Percentiles rank a stretch among this genome's conserved stretches.
phyloP scores from a whole-genome alignment of 2,113 vertebrate genomes.

The Phalacrocorax pelagicus region DNA sequence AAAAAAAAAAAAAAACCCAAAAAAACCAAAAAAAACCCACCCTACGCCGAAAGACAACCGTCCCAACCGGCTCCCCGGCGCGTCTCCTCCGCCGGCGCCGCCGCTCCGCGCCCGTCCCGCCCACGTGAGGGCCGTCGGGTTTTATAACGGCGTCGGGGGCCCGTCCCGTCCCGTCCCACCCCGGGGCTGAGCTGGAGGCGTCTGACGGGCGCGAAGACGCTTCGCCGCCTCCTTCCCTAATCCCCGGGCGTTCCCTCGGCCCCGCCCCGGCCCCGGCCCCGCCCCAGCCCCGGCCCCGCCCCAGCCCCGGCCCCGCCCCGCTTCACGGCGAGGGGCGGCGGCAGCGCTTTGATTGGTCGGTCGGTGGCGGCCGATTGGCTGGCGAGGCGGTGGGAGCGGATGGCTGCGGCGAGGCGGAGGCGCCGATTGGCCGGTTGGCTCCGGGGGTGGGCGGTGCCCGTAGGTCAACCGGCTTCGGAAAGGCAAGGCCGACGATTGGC shows the following conservation, averaged over 20 bases:
- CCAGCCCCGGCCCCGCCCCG: neutral
- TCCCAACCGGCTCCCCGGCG: neutral
- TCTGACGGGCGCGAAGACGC: neutral
- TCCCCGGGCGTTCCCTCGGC: neutral
- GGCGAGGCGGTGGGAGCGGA: neutral
- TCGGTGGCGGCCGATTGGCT: neutral
- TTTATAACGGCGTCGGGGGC: neutral
- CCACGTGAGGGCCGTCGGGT: neutral
- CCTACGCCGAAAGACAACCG: neutral
- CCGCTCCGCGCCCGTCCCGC: neutral
- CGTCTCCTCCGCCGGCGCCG: neutral
- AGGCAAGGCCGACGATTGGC: neutral
- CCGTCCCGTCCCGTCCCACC: neutral
- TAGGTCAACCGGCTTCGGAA: neutral
- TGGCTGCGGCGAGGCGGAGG: neutral
- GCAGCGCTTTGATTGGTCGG: neutral
- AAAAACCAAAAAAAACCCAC: too few species aligned
- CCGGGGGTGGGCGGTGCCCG: neutral
- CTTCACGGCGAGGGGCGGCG: neutral
- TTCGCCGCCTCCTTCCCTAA: neutral
- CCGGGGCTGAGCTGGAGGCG: neutral
- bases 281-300: neutral
- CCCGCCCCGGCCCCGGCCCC: neutral
- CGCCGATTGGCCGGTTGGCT: neutral
- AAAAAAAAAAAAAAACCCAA: too few species aligned